Evolutionary conservation across 2,888 invertebrate genomes (phyloP).

Genomic region (Augiades crinisus): DNA sequence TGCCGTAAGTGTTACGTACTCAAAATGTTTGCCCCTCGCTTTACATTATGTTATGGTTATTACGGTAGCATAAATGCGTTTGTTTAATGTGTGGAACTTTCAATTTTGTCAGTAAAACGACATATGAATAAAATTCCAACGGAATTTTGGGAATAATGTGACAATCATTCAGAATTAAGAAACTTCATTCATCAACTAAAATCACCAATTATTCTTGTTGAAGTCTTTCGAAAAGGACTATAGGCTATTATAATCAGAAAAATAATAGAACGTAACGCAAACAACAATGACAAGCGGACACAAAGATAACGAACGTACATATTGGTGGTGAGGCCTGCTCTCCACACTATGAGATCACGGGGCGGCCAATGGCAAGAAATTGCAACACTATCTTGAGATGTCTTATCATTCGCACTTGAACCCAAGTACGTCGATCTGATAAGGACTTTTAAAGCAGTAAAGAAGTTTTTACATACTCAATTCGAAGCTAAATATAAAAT

Average conservation of each 20-base stretch:
- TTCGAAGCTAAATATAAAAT: neutral
- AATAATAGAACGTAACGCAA: neutral
- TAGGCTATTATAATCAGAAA: neutral
- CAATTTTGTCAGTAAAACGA: too few species aligned
- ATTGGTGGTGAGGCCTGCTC: neutral
- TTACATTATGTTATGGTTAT: too few species aligned
- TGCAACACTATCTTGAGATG: neutral
- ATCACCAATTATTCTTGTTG: too few species aligned
- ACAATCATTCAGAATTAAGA: too few species aligned
- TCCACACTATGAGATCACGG: neutral
- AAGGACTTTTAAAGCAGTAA: neutral
- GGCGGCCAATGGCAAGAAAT: neutral
- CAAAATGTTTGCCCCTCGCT: too few species aligned
- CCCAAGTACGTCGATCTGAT: neutral
- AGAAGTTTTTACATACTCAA: conserved; percentile 2
- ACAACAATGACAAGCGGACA: neutral
- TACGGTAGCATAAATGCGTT: too few species aligned
- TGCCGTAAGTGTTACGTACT: too few species aligned
- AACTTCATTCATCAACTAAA: neutral
- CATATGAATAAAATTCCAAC: too few species aligned
- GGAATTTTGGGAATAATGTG: too few species aligned
- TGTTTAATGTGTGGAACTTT: too few species aligned
- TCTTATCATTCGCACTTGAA: neutral
- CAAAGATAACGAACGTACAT: neutral
- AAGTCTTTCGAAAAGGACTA: too few species aligned